Conservation (phyloP, 2,888 invertebrate species). For the Acanthopleura granulata region DNA sequence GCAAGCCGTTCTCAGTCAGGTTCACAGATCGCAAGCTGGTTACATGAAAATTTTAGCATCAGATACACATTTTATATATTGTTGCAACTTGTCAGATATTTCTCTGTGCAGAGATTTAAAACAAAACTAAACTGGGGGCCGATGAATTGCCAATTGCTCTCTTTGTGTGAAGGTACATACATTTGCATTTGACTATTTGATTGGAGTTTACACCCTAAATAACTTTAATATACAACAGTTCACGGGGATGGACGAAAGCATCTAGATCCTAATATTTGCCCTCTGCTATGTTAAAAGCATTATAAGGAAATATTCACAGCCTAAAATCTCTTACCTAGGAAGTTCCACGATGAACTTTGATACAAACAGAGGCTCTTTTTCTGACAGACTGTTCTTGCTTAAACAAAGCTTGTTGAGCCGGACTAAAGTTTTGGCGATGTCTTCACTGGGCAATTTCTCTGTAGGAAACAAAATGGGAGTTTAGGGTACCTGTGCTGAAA, state of each 20-base stretch:
- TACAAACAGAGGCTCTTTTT: conserved; percentile 56
- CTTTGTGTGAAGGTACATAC: too few species aligned
- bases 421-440: conserved; percentile 37
- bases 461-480: too few species aligned
- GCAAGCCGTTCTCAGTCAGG: conserved; percentile 53
- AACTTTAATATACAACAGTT: neutral
- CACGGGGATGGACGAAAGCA: too few species aligned
- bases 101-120: neutral
- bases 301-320: too few species aligned
- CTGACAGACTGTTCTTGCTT: conserved; percentile 48
- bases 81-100: neutral
- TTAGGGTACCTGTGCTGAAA: too few species aligned
- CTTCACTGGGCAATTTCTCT: conserved; percentile 55
- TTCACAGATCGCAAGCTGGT: conserved; percentile 57
- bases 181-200: too few species aligned
- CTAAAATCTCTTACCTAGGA: conserved; percentile 43
- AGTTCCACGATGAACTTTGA: conserved; percentile 63
- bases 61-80: neutral
- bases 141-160: too few species aligned
- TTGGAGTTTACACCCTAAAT: neutral
- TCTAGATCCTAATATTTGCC: too few species aligned
- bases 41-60: conserved; percentile 14
- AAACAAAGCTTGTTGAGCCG: conserved; percentile 52
- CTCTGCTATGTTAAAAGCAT: too few species aligned
- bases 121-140: too few species aligned